Conservation (phyloP, 2,113 vertebrate species). For the Callocephalon fimbriatum region DNA sequence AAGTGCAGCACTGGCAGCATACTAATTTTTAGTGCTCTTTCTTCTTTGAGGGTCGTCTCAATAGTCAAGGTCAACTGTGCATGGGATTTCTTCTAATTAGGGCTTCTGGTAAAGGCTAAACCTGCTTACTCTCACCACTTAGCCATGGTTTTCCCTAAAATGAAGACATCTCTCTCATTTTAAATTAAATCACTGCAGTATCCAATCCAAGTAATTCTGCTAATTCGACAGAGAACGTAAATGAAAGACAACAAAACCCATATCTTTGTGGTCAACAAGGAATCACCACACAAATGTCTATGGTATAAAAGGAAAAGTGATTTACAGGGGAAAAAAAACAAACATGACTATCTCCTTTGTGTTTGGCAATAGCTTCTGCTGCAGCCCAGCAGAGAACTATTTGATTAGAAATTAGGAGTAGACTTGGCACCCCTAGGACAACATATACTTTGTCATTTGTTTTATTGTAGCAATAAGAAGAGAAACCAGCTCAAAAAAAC, state of each 20-base stretch:
- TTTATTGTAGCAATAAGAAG: neutral
- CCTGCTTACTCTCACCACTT: conserved; percentile 49
- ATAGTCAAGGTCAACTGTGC: conserved; percentile 66
- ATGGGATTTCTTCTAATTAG: conserved; percentile 73
- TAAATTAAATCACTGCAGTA: conserved; percentile 45
- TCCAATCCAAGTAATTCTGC: conserved; percentile 37
- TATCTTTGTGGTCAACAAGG: neutral
- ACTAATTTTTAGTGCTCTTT: conserved; percentile 72
- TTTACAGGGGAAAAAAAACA: neutral
- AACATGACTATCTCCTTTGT: neutral
- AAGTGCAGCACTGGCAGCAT: conserved; percentile 67
- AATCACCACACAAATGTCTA: neutral
- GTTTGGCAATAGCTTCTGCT: neutral
- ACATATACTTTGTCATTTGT: neutral
- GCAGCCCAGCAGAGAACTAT: neutral
- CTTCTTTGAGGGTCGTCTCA: conserved; percentile 68
- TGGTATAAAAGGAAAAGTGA: neutral
- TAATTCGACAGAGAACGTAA: neutral
- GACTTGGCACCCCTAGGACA: neutral
- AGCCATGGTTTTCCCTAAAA: conserved; percentile 27
- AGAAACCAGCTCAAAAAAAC: neutral
- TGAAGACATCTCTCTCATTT: conserved; percentile 51
- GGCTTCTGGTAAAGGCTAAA: conserved; percentile 55
- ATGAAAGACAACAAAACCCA: neutral
- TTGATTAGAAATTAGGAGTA: neutral